Conservation (phyloP, 2,888 invertebrate species). For the Apamea sordens region DNA sequence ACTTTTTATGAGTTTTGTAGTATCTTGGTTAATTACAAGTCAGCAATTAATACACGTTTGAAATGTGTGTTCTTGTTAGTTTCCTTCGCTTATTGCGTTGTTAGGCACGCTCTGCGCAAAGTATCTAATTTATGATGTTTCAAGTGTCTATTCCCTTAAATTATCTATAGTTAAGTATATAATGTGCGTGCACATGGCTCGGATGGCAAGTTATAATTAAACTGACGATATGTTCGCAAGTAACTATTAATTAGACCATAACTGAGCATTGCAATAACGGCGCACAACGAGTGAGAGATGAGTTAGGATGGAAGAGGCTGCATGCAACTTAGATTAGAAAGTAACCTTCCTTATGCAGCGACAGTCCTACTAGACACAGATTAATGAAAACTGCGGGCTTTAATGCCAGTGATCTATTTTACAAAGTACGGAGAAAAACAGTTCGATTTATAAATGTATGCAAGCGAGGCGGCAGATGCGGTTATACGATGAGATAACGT, state of each 20-base stretch:
- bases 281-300: constrained; percentile 76
- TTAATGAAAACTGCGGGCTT: constrained; percentile 63
- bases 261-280: constrained; percentile 78
- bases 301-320: constrained; percentile 70
- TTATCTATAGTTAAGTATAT: constrained; percentile 50
- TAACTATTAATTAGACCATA: constrained; percentile 83
- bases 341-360: constrained; percentile 58
- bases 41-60: constrained; percentile 52
- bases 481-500: constrained; percentile 13
- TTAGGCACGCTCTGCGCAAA: constrained; percentile 60
- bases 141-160: constrained; percentile 45
- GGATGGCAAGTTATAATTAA: constrained; percentile 81
- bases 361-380: constrained; percentile 51
- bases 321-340: constrained; percentile 80
- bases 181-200: constrained; percentile 56
- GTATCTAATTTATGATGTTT: constrained; percentile 61
- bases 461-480: neutral
- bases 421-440: constrained; percentile 17
- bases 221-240: constrained; percentile 79
- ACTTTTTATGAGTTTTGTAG: constrained; percentile 41
- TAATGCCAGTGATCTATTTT: constrained; percentile 38
- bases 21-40: constrained; percentile 48
- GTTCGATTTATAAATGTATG: constrained; percentile 21
- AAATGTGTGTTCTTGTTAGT: constrained; percentile 58
- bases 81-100: constrained; percentile 50